A percentile compares a stretch with the other conserved stretches of the same genome.
phyloP scores from a whole-genome alignment of 1,140 invertebrate genomes.

The Drosophila auraria region DNA sequence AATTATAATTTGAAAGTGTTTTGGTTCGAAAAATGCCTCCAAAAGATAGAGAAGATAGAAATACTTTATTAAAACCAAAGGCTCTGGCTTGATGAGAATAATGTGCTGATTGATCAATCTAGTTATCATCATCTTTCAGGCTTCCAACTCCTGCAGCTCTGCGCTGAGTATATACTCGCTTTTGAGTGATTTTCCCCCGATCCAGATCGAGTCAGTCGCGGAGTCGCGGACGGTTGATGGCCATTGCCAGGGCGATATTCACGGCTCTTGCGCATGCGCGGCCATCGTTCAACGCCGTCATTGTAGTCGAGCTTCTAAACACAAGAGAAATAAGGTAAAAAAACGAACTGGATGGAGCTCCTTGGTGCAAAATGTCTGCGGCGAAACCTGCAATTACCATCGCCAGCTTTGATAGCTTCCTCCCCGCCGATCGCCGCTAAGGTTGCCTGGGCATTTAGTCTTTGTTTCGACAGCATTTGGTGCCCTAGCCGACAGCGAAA shows the following conservation, averaged over 20 bases:
- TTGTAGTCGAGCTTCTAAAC: conserved; percentile 12
- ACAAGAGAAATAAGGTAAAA: background rate
- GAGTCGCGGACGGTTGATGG: conserved; percentile 52
- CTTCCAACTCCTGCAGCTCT: conserved; percentile 6
- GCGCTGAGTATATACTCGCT: conserved; percentile 7
- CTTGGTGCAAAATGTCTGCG: conserved; percentile 82
- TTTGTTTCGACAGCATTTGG: conserved; percentile 76
- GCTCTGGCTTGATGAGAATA: background rate
- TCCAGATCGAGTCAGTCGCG: conserved; percentile 40
- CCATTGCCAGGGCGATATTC: conserved; percentile 49
- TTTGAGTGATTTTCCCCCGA: conserved; percentile 47
- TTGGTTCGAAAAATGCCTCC: too few relatives aligned
- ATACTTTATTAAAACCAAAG: conserved; percentile 1
- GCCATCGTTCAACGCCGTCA: conserved; percentile 66
- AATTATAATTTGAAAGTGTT: too few relatives aligned
- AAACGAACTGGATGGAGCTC: conserved; percentile 34
- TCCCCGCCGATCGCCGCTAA: conserved; percentile 27
- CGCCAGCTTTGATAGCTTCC: conserved; percentile 82
- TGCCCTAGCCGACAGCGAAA: conserved; percentile 50
- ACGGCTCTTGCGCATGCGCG: conserved; percentile 67
- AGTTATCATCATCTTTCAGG: conserved; percentile 13
- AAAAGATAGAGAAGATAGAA: background rate
- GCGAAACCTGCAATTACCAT: conserved; percentile 84
- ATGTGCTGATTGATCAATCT: conserved; percentile 17
- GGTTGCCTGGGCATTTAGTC: conserved; percentile 76